Conservation (phyloP, 2,797 vertebrate genomes). For the Parauchenoglanis punctatus region DNA sequence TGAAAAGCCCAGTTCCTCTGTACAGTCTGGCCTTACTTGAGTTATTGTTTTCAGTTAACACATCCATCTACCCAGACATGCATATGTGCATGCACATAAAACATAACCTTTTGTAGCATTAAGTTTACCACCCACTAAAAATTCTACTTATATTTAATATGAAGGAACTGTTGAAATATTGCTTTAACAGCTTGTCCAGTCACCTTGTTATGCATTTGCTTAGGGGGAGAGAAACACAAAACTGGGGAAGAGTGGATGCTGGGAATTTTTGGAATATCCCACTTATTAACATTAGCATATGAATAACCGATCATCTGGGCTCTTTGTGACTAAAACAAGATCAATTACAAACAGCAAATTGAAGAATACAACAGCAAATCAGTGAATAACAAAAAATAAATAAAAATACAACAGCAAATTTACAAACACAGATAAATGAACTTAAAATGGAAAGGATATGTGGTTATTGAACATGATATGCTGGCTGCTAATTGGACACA, state of each 20-base stretch:
- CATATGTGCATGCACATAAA: constrained; percentile 1
- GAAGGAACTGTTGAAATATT: not conserved
- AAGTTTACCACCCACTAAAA: constrained; percentile 2
- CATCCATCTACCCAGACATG: constrained; percentile 17
- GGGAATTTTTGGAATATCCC: not conserved
- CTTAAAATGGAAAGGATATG: not conserved
- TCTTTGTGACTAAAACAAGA: not conserved
- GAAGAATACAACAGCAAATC: not conserved
- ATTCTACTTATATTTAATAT: constrained; percentile 1
- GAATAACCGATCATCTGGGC: not conserved
- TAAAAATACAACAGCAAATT: not conserved
- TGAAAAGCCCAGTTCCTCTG: constrained; percentile 20
- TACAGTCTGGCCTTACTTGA: constrained; percentile 34
- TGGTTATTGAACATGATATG: not conserved
- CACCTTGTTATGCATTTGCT: not conserved
- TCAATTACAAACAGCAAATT: no score
- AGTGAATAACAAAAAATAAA: not conserved
- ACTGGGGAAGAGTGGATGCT: not conserved
- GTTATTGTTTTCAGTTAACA: constrained; percentile 43
- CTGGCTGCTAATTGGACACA: not conserved
- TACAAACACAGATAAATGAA: not conserved
- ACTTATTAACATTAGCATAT: not conserved
- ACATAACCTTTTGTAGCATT: constrained; percentile 16
- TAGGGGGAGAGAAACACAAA: not conserved
- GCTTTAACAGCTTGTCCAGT: not conserved